phyloP scores from a whole-genome alignment of 35 echinoderm and acorn worm genomes.

The Heliocidaris erythrogramma region DNA sequence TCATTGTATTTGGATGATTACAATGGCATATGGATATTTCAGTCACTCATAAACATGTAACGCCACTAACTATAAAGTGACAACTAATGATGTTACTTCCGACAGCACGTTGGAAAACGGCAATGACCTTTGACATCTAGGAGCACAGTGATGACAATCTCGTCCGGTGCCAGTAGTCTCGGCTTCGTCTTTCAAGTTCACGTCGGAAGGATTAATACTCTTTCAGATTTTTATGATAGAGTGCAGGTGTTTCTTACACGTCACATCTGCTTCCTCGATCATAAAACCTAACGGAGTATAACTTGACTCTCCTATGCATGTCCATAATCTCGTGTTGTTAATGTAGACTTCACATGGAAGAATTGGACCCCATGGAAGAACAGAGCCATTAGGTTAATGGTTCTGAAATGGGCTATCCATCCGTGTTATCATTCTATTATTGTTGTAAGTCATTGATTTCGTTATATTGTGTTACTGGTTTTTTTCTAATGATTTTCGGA shows the following conservation, averaged over 20 bases:
- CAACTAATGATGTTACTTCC: too few species aligned
- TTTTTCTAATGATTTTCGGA: too few species aligned
- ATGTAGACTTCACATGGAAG: not conserved
- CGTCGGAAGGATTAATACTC: not conserved
- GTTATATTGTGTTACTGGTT: too few species aligned
- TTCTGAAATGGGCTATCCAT: too few species aligned
- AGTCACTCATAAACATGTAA: too few species aligned
- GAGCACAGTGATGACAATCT: not conserved
- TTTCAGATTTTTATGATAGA: not conserved
- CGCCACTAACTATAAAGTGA: too few species aligned
- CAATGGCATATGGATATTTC: too few species aligned
- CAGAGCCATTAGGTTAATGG: too few species aligned
- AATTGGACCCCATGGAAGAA: too few species aligned
- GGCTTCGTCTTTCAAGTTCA: not conserved
- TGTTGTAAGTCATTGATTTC: too few species aligned
- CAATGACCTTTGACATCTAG: not conserved
- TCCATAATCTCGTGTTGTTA: not conserved
- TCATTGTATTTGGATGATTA: too few species aligned
- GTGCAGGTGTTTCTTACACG: not conserved
- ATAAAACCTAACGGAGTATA: not conserved
- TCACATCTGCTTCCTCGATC: conserved; percentile 1
- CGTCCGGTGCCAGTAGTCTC: not conserved
- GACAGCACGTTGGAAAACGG: not conserved
- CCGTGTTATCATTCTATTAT: too few species aligned
- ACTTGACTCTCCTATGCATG: not conserved